Base-by-base conservation (phyloP, 2,888 invertebrate species). In the Diaperis boleti region DNA sequence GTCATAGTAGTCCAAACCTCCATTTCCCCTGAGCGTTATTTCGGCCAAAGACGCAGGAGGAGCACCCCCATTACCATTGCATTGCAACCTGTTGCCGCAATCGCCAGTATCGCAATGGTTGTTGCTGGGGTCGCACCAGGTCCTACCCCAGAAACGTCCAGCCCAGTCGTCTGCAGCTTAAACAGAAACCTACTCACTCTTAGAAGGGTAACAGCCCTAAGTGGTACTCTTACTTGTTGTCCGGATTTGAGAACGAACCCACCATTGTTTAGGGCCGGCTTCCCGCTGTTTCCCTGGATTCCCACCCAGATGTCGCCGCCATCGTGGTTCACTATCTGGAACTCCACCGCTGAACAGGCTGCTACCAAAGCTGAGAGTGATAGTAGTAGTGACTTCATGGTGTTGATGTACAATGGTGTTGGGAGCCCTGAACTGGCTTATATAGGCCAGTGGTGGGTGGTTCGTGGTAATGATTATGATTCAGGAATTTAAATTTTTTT, bases 11-110 rank as follows among this genome's bases (percentile, higher is more conserved):
- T 83, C 83, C 42, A 74, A 71, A 11, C 76, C 75, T 10, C 44
- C 37, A 26, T 76, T 74, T 1, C 76, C 78, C 31, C 74, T 75
- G 10, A 82, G 70, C 3, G 80, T 81, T 47, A 84, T 77, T 70
- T 83, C 82, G 7, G 80, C 82, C 6, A 82, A 69, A 3, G 83
- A 76, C 7, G 73, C 80, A 26, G 83, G 82, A 3, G 83, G 81
- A n/a, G 66, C 74, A 14, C 82, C 83, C 13, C 82, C 82, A 11
- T 76, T 77, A 11, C 84, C 84, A 10, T 66, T 69, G 68, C 84
- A 84, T 65, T 81, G 69, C 4, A 82, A 57, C 45, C 67, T 71
- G 50, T 76, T 76, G 2, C 83, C 82, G 63, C 83, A 83, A 39
- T 82, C 81, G 2, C 82, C 82, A 5, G 81, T 77, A 11, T 70